Evolutionary conservation across 1,140 invertebrate species (phyloP), one percentile per base, ranked within the genome.

Genomic region (Mercenaria mercenaria): DNA sequence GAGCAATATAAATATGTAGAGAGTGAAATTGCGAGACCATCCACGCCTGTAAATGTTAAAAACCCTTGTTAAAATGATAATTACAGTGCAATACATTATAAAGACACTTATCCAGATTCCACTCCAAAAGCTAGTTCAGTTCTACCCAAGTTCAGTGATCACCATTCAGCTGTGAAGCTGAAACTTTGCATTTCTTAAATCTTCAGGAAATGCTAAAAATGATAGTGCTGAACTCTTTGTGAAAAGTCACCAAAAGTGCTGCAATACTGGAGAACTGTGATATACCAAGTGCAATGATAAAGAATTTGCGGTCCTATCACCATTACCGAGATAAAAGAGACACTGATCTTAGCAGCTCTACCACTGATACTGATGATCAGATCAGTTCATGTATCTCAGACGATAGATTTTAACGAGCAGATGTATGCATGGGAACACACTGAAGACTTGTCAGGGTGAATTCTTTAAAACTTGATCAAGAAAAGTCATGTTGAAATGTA

Each of bases 381-480:
- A 3, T 37, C 23, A 59, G 77, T 34, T 50, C 29, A 34, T 23
- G 32, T 41, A 61, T n/a, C n/a, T n/a, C 32, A n/a, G 61, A 61
- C 29, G 80, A 82, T 18, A 29, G 34, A n/a, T 41, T 56, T 52
- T 29, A 59, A 47, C 64, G 80, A 82, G 23, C 52, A 82, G n/a
- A 52, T 11, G 15, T 61, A 64, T 64, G 80, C 37, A 20, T 82
- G 50, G 80, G 80, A 82, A 20, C 20, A 18, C 15, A 82, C 41
- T 61, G 80, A 82, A 34, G 80, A 82, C 29, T 34, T 82, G 6
- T 34, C 8, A 32, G 34, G n/a, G 56, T 82, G 29, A 11, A 77
- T 32, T 50, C 74, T 77, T 29, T 77, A 20, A 77, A 47, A 47
- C 23, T 77, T 29, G 43, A 77, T 47, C 0, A 50, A 47, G 2